Conservation (phyloP, 2,888 invertebrate genomes). For the Nezara viridula region DNA sequence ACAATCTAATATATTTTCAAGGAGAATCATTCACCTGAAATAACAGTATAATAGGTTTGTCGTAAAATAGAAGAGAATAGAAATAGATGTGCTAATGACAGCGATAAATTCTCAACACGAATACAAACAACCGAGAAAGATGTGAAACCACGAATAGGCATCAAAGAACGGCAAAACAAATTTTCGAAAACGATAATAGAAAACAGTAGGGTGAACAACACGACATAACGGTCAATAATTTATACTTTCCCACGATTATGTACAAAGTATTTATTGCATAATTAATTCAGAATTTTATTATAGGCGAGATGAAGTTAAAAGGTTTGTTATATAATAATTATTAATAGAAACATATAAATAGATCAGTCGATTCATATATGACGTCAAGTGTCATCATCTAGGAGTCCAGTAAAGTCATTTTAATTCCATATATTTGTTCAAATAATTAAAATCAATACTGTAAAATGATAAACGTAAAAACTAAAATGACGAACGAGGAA, state of each 20-base stretch:
- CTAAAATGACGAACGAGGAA: too few relatives aligned
- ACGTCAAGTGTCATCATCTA: too few relatives aligned
- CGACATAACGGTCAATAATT: not conserved
- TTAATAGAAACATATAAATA: too few relatives aligned
- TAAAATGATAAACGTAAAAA: too few relatives aligned
- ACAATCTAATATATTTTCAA: not conserved
- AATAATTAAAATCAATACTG: too few relatives aligned
- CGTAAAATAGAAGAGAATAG: not conserved
- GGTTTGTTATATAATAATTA: too few relatives aligned
- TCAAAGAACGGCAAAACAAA: not conserved
- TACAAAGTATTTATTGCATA: not conserved
- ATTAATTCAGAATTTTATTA: too few relatives aligned
- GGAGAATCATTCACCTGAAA: not conserved
- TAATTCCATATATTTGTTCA: too few relatives aligned
- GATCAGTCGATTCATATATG: too few relatives aligned
- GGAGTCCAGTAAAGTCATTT: too few relatives aligned
- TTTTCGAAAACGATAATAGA: not conserved
- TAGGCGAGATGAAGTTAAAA: too few relatives aligned
- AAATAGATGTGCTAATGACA: not conserved
- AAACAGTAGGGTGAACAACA: not conserved
- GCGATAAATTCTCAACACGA: not conserved
- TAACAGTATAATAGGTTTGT: not conserved
- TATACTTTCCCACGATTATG: not conserved
- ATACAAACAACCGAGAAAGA: not conserved
- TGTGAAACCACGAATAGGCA: not conserved